Evolutionary conservation across 2,888 invertebrate genomes (phyloP), one percentile per base, ranked within the genome.

Genomic region (Lithophane leautieri): DNA sequence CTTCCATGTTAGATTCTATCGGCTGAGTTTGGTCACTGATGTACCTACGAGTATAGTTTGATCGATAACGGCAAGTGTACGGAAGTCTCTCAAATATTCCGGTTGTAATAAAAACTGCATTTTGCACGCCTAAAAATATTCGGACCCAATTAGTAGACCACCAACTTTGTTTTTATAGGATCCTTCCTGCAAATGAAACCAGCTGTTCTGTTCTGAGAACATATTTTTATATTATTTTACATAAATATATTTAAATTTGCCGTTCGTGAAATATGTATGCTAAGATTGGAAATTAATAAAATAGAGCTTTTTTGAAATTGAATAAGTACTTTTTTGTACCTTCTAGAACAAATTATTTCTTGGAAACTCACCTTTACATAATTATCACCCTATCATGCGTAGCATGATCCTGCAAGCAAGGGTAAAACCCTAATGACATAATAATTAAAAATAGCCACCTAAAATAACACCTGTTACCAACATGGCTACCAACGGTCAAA

Each of bases 391-490:
- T 34, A 44, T 44, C 67, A 66, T 61, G 25, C 28, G 42, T 62
- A 34, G 11, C 12, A 42, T 60, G 4, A 34, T 25, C 40, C 52
- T 28, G 11, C n/a, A 61, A 50, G 56, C 28, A 62, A 66, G 69
- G 52, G 50, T 67, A 47, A 54, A 60, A 42, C 56, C 44, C 52
- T 80, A 52, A 80, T 62, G 56, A 58, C 52, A 81, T 58, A 61
- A 68, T 73, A 62, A 81, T 68, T 28, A 70, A 67, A 81, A 70
- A 69, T 70, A 63, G 40, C 34, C 54, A 67, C 54, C 47, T 69
- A 73, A 81, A 85, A 81, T 70, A 81, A 73, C 82, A 85, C 77
- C 82, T 76, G 73, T 19, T 70, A 22, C 82, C 60, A 62, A 79
- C 25, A 73, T 62, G 58, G 61, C 69, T 14, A 14, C 62, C 28